Conservation (phyloP, 2,797 vertebrate species). For the Mastacembelus armatus region DNA sequence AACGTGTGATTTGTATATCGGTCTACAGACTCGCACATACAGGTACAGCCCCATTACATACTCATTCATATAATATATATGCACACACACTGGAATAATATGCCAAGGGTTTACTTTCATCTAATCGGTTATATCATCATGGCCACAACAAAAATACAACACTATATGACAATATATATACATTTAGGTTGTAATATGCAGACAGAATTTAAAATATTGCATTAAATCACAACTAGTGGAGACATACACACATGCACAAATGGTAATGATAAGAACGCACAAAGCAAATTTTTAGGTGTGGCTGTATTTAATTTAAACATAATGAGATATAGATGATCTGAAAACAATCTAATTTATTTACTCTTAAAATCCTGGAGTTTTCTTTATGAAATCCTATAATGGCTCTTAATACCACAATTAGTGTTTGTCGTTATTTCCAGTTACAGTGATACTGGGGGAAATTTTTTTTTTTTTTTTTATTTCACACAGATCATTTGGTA, state of each 20-base stretch:
- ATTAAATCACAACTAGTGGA: slow-evolving; percentile 10
- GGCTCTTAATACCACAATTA: neutral
- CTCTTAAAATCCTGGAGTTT: neutral
- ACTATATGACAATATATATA: too few relatives aligned
- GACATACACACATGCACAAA: neutral
- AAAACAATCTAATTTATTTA: slow-evolving; percentile 1
- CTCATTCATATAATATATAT: neutral
- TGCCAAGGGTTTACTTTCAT: slow-evolving; percentile 1
- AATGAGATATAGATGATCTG: neutral
- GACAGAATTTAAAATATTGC: slow-evolving; percentile 1
- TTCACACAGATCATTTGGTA: neutral
- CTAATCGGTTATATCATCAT: slow-evolving; percentile 4
- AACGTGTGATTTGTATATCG: too few relatives aligned
- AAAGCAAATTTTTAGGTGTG: neutral
- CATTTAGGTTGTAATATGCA: slow-evolving; percentile 1
- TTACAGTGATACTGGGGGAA: neutral
- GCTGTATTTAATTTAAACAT: slow-evolving; percentile 13
- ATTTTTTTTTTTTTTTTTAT: too few relatives aligned
- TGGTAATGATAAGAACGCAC: neutral
- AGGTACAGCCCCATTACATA: too few relatives aligned
- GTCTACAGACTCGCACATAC: slow-evolving; percentile 5
- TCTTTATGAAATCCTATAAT: neutral
- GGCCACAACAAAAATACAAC: neutral
- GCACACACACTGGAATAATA: neutral
- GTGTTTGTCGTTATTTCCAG: slow-evolving; percentile 1